Base-by-base conservation (phyloP, 2,888 invertebrate genomes). In the Agapetus fuscipes region DNA sequence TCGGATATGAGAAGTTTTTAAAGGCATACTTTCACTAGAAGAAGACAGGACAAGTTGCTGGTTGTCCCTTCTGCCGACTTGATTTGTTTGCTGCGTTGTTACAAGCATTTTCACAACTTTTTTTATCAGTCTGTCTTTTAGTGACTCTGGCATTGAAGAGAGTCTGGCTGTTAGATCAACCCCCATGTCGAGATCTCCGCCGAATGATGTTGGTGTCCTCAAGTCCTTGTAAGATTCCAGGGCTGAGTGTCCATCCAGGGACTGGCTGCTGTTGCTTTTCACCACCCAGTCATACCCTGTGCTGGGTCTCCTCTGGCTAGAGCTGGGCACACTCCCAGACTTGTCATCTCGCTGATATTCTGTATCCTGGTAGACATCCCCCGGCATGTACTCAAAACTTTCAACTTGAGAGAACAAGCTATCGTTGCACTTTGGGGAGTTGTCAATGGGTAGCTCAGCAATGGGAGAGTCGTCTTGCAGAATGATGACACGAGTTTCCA, bases 81-180 rank as follows among this genome's bases (percentile, higher is more conserved):
- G n/a, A n/a, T n/a, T n/a, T 59, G 44, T 59, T 65, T 26, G 66
- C 68, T 69, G 74, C 1, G 72, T 65, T 30, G 69, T 71, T 0
- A 78, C 57, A 10, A 82, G 61, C 54, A 74, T 71, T 45, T 74
- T 66, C 1, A 81, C 74, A 35, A 83, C 70, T 53, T 76, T 75
- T 52, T 76, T 77, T 11, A 81, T 69, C 30, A 81, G 66, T 50
- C 72, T 66, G 48, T 76, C 76, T 56, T 79, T 80, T 3, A 75
- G 62, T 24, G n/a, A n/a, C n/a, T n/a, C n/a, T n/a, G n/a, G n/a
- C n/a, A n/a, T n/a, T n/a, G n/a, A n/a, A n/a, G n/a, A n/a, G n/a
- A 20, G 20, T 20, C 9, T 20, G 9, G 20, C 4, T 9, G 9
- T 20, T 20, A 6, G 5, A 20, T 20, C 9, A 6, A 20, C 9